Base-by-base conservation (phyloP, 2,113 vertebrate species). In the Psilopsiagon aymara region DNA sequence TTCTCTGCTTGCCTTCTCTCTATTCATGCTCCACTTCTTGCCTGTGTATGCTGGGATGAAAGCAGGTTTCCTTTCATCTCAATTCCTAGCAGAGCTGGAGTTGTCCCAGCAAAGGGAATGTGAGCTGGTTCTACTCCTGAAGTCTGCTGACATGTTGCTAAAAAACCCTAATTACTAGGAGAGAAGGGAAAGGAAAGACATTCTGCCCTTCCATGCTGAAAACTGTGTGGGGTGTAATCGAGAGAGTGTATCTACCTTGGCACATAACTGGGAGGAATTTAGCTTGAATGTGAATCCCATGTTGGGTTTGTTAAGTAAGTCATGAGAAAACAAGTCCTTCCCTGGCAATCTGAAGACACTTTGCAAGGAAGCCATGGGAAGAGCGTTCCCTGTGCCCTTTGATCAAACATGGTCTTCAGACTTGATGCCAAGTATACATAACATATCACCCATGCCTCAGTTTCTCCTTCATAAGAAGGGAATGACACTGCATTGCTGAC, bases 1-100 rank as follows among this genome's bases (percentile, higher is more conserved):
- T 94, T 89, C 86, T 84, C 89, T 55, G 66, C 96, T 89, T 17
- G 13, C 89, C 91, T 87, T 79, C 81, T 62, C 59, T 89, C 81
- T 94, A 78, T 84, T 95, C 77, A 47, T 94, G 93, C 94, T 95
- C 95, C 77, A 82, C 81, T 96, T 97, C 93, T 96, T 94, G 91
- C 77, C 93, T 94, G 84, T 66, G 75, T 96, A 89, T 47, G 81
- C 81, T 76, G 66, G 91, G 89, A 76, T 95, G 81, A 96, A 95
- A 96, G 86, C 86, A 95, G 95, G 47, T 79, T 95, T 78, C 49
- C 84, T 95, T 96, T 97, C 86, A 95, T 97, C 91, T 95, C 86
- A 95, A 79, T 96, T 97, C 95, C 94, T 97, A 82, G 93, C 93
- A 96, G 91, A 95, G 83, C 66, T 57, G 79, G 83, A 89, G 69